phyloP scores from a whole-genome alignment of 1,140 invertebrate species.

The Zaprionus lachaisei region DNA sequence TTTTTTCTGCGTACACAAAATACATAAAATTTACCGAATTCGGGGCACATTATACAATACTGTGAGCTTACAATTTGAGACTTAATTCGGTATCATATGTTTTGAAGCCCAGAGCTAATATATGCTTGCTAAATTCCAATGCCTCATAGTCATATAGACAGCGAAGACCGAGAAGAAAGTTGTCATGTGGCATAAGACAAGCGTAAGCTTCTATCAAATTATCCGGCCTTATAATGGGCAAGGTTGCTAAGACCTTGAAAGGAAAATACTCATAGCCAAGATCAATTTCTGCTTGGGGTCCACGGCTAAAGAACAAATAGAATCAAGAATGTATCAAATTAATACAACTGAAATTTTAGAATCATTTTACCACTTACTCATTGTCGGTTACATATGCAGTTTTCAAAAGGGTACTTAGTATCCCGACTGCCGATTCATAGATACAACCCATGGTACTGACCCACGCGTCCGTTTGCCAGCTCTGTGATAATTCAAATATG shows the following conservation, averaged over 20 bases:
- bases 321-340: too few species aligned
- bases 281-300: background rate
- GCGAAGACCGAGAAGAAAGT: background rate
- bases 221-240: background rate
- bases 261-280: background rate
- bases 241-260: background rate
- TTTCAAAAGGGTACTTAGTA: background rate
- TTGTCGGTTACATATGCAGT: background rate
- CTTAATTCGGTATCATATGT: background rate
- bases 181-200: background rate
- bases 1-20: slow-evolving; percentile 41
- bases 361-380: background rate
- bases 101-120: background rate
- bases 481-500: background rate
- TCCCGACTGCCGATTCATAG: background rate
- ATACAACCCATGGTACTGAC: background rate
- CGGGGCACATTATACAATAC: too few species aligned
- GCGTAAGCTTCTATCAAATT: background rate
- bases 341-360: background rate
- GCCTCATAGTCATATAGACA: background rate
- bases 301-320: background rate
- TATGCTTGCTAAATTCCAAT: background rate
- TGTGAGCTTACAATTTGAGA: background rate
- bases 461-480: background rate
- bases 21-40: too few species aligned